Evolutionary conservation across 2,888 invertebrate genomes (phyloP).

Genomic region (Callimorpha dominula): DNA sequence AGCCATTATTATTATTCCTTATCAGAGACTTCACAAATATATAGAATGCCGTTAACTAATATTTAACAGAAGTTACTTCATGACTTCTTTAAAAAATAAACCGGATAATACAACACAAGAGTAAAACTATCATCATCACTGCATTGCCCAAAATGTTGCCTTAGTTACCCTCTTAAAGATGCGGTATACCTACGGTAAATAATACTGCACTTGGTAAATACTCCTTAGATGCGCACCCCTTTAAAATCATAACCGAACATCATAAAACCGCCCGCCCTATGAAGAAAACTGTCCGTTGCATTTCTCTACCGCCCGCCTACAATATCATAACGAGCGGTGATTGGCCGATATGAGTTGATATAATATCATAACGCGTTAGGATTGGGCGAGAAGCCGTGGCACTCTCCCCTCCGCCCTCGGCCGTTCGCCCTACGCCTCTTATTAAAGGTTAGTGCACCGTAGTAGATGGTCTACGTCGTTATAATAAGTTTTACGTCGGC

Average conservation of each 20-base stretch:
- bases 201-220: constrained; percentile 49
- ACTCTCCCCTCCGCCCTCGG: constrained; percentile 68
- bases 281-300: constrained; percentile 73
- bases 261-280: constrained; percentile 84
- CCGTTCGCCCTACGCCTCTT: constrained; percentile 61
- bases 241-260: constrained; percentile 84
- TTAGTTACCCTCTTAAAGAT: background rate
- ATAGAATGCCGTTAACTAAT: too few relatives aligned
- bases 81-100: background rate
- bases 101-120: background rate
- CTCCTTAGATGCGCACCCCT: constrained; percentile 61
- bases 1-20: too few relatives aligned
- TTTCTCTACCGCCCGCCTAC: constrained; percentile 78
- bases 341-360: constrained; percentile 86
- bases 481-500: constrained; percentile 79
- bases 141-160: background rate
- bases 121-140: background rate
- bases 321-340: constrained; percentile 86
- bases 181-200: constrained; percentile 17
- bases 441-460: constrained; percentile 81
- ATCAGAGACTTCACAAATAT: too few relatives aligned
- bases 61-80: background rate
- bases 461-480: constrained; percentile 69
- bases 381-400: constrained; percentile 82
- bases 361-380: constrained; percentile 88